Evolutionary conservation across 2,113 vertebrate species (phyloP).

Genomic region (Ancistrus triradiatus): DNA sequence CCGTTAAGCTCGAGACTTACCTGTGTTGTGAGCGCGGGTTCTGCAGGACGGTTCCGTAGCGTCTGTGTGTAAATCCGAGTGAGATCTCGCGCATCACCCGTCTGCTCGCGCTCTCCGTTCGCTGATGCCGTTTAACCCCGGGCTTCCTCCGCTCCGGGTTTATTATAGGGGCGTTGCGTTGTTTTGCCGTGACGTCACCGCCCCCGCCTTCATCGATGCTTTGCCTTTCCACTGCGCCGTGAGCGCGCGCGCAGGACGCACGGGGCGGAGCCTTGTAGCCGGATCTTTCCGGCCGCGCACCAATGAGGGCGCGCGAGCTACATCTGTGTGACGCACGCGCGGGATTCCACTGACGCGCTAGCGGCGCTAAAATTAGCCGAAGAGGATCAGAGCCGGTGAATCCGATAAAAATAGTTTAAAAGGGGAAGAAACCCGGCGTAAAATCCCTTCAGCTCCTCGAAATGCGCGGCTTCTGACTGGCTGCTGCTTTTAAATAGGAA

Average conservation of each 20-base stretch:
- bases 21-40: not conserved
- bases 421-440: conserved; percentile 6
- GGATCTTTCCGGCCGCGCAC: conserved; percentile 69
- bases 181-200: conserved; percentile 74
- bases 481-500: too few species aligned
- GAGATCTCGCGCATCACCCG: conserved; percentile 14
- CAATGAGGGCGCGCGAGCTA: conserved; percentile 60
- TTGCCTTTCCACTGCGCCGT: conserved; percentile 62
- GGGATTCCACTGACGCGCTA: conserved; percentile 95
- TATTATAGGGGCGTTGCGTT: not conserved
- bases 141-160: not conserved
- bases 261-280: conserved; percentile 55
- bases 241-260: conserved; percentile 61
- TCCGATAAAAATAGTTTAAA: conserved; percentile 70
- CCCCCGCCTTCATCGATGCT: conserved; percentile 31
- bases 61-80: not conserved
- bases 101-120: not conserved
- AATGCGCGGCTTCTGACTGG: too few species aligned
- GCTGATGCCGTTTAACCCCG: not conserved
- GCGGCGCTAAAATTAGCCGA: conserved; percentile 78
- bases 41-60: not conserved
- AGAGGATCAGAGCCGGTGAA: conserved; percentile 24
- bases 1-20: not conserved
- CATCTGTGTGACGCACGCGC: conserved; percentile 84
- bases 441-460: too few species aligned